Percentiles rank a stretch among this genome's conserved stretches.
Conservation (phyloP, 2,888 invertebrate genomes). For the Scaptomyza cyrtandrae region DNA sequence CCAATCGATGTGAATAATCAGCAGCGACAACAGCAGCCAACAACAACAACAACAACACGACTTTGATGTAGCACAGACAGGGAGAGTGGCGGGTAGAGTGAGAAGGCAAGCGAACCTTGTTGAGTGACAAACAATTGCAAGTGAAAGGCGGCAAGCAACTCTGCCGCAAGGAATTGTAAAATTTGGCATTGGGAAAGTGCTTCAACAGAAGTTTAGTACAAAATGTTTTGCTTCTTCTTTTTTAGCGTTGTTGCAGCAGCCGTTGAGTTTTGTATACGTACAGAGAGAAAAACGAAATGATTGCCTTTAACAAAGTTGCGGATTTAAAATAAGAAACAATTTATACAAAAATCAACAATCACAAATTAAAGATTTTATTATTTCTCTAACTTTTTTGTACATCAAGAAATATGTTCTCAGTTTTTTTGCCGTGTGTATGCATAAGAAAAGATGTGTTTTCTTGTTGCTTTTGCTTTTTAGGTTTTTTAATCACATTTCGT, state of each 20-base stretch:
- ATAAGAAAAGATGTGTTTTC: background rate
- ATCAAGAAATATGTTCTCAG: too few relatives aligned
- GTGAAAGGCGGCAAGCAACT: slow-evolving; percentile 61
- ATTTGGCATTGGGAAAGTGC: slow-evolving; percentile 30
- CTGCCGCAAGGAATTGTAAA: slow-evolving; percentile 8
- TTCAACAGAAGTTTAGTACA: background rate
- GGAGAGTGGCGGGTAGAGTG: too few relatives aligned
- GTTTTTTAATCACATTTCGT: slow-evolving; percentile 66
- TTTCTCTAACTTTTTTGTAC: too few relatives aligned
- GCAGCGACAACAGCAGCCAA: slow-evolving; percentile 60
- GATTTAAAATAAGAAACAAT: too few relatives aligned
- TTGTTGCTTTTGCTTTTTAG: slow-evolving; percentile 18
- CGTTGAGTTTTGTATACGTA: background rate
- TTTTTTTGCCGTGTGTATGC: too few relatives aligned
- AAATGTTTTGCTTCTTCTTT: slow-evolving; percentile 10
- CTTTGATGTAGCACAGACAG: slow-evolving; percentile 67
- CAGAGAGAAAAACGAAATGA: too few relatives aligned
- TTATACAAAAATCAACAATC: too few relatives aligned
- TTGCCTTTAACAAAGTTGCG: too few relatives aligned
- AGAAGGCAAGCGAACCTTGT: slow-evolving; percentile 63
- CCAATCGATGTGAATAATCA: slow-evolving; percentile 82
- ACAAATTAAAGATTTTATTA: too few relatives aligned
- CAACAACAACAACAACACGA: slow-evolving; percentile 25
- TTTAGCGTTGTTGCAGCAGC: slow-evolving; percentile 11
- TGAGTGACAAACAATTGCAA: slow-evolving; percentile 79